Evolutionary conservation across 2,888 invertebrate genomes (phyloP).

Genomic region (Temnothorax unifasciatus): DNA sequence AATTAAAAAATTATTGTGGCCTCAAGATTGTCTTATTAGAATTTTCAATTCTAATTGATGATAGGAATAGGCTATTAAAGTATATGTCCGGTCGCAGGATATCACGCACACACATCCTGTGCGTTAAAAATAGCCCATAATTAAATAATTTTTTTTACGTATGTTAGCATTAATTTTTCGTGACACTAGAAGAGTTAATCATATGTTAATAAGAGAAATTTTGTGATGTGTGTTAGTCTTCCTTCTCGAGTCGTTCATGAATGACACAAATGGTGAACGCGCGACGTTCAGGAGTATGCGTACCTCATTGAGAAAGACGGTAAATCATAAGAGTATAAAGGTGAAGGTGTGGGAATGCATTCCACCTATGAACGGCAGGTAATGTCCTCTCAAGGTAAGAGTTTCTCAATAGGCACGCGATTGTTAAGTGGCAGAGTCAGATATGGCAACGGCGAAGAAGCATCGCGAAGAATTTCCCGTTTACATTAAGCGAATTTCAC

Average conservation of each 20-base stretch:
- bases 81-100: neutral
- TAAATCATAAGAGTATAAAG: constrained; percentile 18
- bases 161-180: neutral
- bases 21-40: neutral
- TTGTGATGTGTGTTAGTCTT: neutral
- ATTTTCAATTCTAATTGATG: neutral
- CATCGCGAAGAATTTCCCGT: constrained; percentile 58
- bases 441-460: constrained; percentile 48
- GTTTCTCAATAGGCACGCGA: constrained; percentile 69
- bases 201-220: neutral
- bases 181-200: neutral
- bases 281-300: constrained; percentile 40
- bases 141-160: too few relatives aligned
- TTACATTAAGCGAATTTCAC: constrained; percentile 62
- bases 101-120: too few relatives aligned
- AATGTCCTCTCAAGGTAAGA: constrained; percentile 61
- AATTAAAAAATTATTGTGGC: neutral
- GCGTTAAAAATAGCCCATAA: too few relatives aligned
- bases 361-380: constrained; percentile 52
- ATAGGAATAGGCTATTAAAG: neutral
- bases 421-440: constrained; percentile 61
- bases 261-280: constrained; percentile 44
- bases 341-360: constrained; percentile 64
- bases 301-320: constrained; percentile 40
- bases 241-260: constrained; percentile 20